Base-by-base conservation (phyloP, 2,113 vertebrate species). In the Macrotus californicus region DNA sequence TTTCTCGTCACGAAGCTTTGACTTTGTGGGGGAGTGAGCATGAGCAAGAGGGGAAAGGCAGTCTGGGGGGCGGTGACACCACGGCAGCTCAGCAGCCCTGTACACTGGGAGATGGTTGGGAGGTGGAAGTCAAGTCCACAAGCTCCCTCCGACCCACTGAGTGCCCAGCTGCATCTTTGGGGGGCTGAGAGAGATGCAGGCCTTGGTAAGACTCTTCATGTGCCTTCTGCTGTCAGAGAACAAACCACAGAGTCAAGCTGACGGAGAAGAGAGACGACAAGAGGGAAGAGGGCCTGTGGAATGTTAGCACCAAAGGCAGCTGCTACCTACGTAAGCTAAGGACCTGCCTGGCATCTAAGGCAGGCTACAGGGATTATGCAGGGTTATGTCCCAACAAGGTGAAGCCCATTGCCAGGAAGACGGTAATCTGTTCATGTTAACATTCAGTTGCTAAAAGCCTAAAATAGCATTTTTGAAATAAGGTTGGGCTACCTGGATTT, bases 381-480 rank as follows among this genome's bases (percentile, higher is more conserved):
- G 39, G 24, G 24, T 21, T 8, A 54, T 81, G 48, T 88, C 72
- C 56, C 91, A 36, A 4, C 7, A 79, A 95, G 50, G 29, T 56
- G 50, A 90, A 87, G 43, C 81, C 39, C 54, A 80, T 24, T 90
- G 84, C 48, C 50, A 70, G 21, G 4, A 89, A 34, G 73, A 73
- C 61, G 92, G 48, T 36, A 89, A 87, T 76, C 70, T 94, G 16
- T 73, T 88, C 39, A 12, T 34, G 19, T 94, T 92, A 95, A 75
- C 34, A 79, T 72, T 84, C 31, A 84, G 39, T 92, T 96, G 64
- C 64, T 92, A 81, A 77, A 94, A 77, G 41, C 24, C 41, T 92
- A 70, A 94, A 69, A 81, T 8, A 46, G n/a, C 69, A 76, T 94
- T 89, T 95, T 85, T 48, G 91, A 93, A 95, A 95, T 86, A 87